Percentiles rank a stretch among this genome's conserved stretches.
phyloP scores from a whole-genome alignment of 2,113 vertebrate genomes.

The Oxyruncus cristatus region DNA sequence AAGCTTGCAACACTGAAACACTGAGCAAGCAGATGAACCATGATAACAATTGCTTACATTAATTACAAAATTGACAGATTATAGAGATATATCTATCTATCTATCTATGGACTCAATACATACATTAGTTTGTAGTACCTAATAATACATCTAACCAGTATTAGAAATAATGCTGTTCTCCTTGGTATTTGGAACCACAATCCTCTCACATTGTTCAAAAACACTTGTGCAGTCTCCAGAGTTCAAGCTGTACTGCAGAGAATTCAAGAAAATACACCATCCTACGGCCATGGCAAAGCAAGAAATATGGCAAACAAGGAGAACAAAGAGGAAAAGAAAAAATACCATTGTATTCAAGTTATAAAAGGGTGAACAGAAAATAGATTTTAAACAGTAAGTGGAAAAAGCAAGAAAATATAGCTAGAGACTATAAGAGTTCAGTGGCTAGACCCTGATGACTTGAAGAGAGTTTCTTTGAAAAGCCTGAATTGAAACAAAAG shows the following conservation, averaged over 20 bases:
- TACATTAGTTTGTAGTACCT: not conserved
- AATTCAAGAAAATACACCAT: not conserved
- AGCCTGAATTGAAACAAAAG: conserved; percentile 13
- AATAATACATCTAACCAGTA: not conserved
- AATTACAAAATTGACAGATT: not conserved
- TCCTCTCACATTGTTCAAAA: not conserved
- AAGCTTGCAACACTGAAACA: not conserved
- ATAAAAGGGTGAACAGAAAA: not conserved
- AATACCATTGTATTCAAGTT: not conserved
- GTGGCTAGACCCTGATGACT: not conserved
- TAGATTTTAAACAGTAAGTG: not conserved
- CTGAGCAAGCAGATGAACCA: not conserved
- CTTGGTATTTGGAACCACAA: not conserved
- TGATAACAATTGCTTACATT: accelerated
- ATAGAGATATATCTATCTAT: not conserved
- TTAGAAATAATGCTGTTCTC: not conserved
- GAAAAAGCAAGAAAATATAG: not conserved
- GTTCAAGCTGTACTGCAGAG: not conserved
- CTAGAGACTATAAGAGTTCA: not conserved
- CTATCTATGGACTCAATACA: not conserved
- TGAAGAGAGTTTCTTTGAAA: not conserved
- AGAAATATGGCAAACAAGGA: not conserved
- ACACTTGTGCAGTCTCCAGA: not conserved
- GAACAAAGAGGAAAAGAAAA: not conserved
- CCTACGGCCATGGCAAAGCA: not conserved